These are phyloP conservation scores for Spisula subtruncata DNA, from an alignment of 2,888 invertebrate species.

Conservation along the genomic window DNA sequence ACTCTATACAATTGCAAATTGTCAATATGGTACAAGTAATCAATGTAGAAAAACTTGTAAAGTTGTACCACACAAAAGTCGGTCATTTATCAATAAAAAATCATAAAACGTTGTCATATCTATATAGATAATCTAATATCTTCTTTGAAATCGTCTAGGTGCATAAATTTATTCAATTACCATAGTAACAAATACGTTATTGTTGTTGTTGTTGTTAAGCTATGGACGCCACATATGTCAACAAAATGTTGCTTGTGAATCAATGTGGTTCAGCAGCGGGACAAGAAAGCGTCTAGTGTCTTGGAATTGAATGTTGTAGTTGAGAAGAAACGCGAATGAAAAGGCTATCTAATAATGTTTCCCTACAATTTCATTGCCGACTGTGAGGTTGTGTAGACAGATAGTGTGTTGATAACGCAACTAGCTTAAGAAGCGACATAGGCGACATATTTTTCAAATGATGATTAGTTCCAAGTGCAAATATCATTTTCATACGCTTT, in stretches of 20 bases:
- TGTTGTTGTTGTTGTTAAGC: background rate
- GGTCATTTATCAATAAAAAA: background rate
- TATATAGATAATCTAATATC: background rate
- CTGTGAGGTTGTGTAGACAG: too few relatives aligned
- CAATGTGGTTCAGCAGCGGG: background rate
- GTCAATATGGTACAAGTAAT: too few relatives aligned
- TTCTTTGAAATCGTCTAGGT: slow-evolving; percentile 13
- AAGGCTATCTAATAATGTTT: too few relatives aligned
- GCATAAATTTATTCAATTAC: slow-evolving; percentile 21
- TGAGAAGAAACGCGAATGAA: background rate
- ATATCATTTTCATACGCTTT: too few relatives aligned
- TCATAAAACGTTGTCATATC: background rate
- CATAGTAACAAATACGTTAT: background rate
- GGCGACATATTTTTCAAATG: too few relatives aligned
- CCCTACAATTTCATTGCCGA: too few relatives aligned
- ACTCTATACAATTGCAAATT: too few relatives aligned
- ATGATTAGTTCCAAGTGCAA: too few relatives aligned
- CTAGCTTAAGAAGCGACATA: too few relatives aligned
- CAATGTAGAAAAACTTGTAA: too few relatives aligned
- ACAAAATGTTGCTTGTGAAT: background rate
- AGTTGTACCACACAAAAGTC: background rate
- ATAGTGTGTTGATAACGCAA: too few relatives aligned
- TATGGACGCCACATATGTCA: background rate
- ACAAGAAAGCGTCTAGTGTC: slow-evolving; percentile 17
- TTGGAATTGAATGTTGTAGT: background rate